Evolutionary conservation across 2,797 vertebrate genomes (phyloP), one percentile per base, ranked within the genome.

Genomic region (Sardinella longiceps): DNA sequence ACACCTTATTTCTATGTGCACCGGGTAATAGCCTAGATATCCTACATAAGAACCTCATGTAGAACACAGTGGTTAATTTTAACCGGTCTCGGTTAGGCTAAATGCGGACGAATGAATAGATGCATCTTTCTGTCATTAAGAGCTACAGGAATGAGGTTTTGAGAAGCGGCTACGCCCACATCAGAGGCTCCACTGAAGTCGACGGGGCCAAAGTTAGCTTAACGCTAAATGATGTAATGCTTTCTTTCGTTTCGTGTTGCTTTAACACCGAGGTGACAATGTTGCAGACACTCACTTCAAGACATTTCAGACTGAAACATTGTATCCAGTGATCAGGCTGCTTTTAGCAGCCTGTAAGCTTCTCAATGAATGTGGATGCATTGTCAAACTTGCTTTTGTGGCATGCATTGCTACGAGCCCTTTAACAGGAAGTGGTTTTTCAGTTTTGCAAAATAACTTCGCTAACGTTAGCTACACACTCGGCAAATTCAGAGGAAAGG

Each of bases 211-310:
- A 77, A 77, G 70, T 77, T 77, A 77, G 70, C 70, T 37, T 20
- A 77, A 77, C 70, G 70, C 70, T 77, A 77, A 77, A 77, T 70
- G 37, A 77, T 77, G 70, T 77, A 39, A 77, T 77, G 70, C 70
- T 23, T 15, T 77, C 1, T 43, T 23, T 37, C 37, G 70, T 43
- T 77, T 37, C 33, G 23, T 43, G 66, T 39, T 74, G 33, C 33
- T 39, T 43, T 7, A 77, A 77, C 18, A 9, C 66, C 4, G 37
- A 43, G 37, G 70, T 23, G 37, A 33, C 70, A 77, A 77, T 77
- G 70, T 77, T 77, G 70, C 70, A 37, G 51, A 23, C 30, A 43
- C 1, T 39, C 70, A 5, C 5, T 2, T 43, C 37, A 23, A 18
- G 6, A 37, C 70, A 2, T 23, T 37, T 33, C 37, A 10, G 20